These are phyloP conservation scores for Bostrychus sinensis DNA, from an alignment of 2,113 vertebrate species.

Conservation along the genomic window DNA sequence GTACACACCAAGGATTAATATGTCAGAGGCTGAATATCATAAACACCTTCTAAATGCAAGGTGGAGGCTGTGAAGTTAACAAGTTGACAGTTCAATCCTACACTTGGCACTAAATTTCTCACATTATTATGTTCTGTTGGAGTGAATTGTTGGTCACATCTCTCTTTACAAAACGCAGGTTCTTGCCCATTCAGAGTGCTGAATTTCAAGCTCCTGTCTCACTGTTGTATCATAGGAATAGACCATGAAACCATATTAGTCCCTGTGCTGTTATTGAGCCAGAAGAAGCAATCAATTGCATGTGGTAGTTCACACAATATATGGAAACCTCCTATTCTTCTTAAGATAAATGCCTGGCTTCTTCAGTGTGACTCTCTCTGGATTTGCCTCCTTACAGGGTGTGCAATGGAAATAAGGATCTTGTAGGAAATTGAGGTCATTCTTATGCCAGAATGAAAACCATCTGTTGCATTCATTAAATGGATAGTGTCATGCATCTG, in stretches of 20 bases:
- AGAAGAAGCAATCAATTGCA: conserved; percentile 36
- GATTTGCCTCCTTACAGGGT: conserved; percentile 30
- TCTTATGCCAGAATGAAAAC: conserved; percentile 6
- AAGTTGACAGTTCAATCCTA: conserved; percentile 8
- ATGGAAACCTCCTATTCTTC: conserved; percentile 1
- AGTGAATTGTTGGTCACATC: not conserved
- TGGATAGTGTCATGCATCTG: not conserved
- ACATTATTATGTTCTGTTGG: conserved; percentile 14
- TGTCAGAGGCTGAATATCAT: not conserved
- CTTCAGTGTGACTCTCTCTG: not conserved
- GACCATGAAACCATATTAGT: not conserved
- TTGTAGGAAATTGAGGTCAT: conserved; percentile 31
- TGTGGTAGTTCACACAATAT: conserved; percentile 12
- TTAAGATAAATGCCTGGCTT: conserved; percentile 31
- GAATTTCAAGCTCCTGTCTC: conserved; percentile 7
- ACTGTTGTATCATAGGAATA: not conserved
- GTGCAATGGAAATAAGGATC: conserved; percentile 25
- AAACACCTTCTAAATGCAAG: not conserved
- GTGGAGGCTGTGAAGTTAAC: not conserved
- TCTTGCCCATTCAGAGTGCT: not conserved
- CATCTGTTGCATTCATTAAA: not conserved
- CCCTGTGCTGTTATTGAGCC: not conserved
- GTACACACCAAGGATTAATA: not conserved
- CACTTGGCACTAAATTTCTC: conserved; percentile 1
- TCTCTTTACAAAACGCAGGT: not conserved